phyloP scores from a whole-genome alignment of 2,888 invertebrate species.

The Nomada ruficornis region DNA sequence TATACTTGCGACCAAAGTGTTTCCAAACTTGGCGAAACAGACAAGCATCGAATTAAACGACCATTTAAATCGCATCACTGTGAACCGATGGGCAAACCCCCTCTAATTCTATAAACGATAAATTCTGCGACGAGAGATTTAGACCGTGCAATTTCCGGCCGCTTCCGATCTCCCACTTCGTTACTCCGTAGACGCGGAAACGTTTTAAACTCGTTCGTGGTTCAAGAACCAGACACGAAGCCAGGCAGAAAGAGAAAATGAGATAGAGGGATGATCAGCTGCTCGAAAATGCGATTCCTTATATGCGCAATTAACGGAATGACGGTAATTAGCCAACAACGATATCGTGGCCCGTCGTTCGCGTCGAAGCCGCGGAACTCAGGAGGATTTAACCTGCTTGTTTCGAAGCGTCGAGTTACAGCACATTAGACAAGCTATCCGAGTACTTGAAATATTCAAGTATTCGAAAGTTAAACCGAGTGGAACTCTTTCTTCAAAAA shows the following conservation, averaged over 20 bases:
- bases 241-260: neutral
- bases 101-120: constrained; percentile 56
- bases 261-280: neutral
- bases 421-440: neutral
- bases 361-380: constrained; percentile 53
- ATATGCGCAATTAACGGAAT: constrained; percentile 63
- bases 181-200: constrained; percentile 15
- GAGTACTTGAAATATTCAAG: too few species aligned
- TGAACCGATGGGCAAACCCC: neutral
- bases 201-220: constrained; percentile 36
- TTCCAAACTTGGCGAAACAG: neutral
- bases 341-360: constrained; percentile 64
- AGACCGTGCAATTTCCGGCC: constrained; percentile 56
- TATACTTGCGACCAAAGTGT: neutral
- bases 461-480: too few species aligned
- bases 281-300: constrained; percentile 60
- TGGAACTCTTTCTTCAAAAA: too few species aligned
- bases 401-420: constrained; percentile 49
- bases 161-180: constrained; percentile 44
- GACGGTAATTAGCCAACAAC: constrained; percentile 60
- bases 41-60: constrained; percentile 20
- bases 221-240: neutral
- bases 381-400: constrained; percentile 23
- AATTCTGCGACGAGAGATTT: constrained; percentile 42
- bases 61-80: constrained; percentile 26